phyloP scores from a whole-genome alignment of 2,797 vertebrate genomes.

The Melopsittacus undulatus region DNA sequence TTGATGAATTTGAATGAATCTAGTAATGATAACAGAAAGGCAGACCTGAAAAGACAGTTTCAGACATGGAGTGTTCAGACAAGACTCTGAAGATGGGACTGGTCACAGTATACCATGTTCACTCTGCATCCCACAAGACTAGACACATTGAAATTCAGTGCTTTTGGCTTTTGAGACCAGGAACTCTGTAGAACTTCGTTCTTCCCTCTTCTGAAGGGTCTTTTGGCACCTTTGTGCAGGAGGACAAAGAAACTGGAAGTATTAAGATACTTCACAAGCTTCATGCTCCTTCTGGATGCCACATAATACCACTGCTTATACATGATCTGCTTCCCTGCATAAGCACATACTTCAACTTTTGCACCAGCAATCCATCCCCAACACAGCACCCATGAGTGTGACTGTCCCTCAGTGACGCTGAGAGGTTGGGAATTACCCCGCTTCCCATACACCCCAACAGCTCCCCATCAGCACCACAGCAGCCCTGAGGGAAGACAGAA shows the following conservation, averaged over 20 bases:
- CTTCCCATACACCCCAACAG: fast-evolving
- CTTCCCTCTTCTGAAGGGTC: neutral
- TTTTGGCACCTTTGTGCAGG: neutral
- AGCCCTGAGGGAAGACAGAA: fast-evolving
- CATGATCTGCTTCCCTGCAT: fast-evolving
- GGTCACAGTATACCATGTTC: fast-evolving
- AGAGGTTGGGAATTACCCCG: fast-evolving
- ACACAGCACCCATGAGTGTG: fast-evolving
- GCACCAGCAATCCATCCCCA: fast-evolving
- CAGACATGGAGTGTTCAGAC: fast-evolving
- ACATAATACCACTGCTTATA: fast-evolving
- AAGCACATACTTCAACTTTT: fast-evolving
- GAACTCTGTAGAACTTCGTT: neutral
- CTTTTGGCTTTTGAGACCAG: neutral
- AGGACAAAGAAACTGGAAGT: fast-evolving
- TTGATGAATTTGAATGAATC: too few species aligned
- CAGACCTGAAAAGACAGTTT: neutral
- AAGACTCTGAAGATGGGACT: neutral
- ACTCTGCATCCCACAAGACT: fast-evolving
- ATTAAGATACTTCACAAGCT: fast-evolving
- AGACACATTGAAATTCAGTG: neutral
- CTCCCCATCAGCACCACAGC: too few species aligned
- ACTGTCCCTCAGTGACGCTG: neutral
- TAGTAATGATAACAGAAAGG: neutral
- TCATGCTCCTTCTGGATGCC: fast-evolving